Conservation (phyloP, 2,888 invertebrate genomes). For the Pachymerium ferrugineum region DNA sequence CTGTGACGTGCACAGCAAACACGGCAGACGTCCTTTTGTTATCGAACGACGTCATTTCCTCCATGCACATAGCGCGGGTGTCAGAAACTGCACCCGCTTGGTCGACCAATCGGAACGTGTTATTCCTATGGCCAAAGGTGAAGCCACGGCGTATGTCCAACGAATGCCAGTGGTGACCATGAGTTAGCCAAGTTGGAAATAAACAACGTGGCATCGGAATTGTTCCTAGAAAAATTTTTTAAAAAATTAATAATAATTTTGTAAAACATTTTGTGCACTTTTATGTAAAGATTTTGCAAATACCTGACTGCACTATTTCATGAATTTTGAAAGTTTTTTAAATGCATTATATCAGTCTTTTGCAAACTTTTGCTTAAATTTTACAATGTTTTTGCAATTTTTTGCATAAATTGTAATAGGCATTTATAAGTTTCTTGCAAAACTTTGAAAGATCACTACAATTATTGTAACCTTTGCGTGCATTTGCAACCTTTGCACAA, state of each 20-base stretch:
- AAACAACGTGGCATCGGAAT: conserved; percentile 69
- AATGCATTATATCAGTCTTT: no score
- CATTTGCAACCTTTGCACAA: no score
- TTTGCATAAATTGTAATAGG: no score
- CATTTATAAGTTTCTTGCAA: no score
- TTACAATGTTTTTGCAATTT: no score
- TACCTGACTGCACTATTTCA: no score
- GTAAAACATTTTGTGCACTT: no score
- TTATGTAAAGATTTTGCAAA: no score
- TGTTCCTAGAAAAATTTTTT: conserved; percentile 58
- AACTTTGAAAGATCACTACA: no score
- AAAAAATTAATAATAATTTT: conserved; percentile 32
- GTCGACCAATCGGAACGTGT: conserved; percentile 30
- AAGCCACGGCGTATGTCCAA: conserved; percentile 66
- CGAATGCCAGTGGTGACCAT: conserved; percentile 70
- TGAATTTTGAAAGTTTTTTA: no score
- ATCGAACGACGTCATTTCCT: conserved; percentile 7
- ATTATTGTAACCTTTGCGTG: no score
- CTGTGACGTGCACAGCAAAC: conserved; percentile 63
- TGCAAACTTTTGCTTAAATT: no score
- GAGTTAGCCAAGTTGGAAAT: conserved; percentile 72
- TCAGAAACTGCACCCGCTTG: conserved; percentile 29
- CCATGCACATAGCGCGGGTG: conserved; percentile 33
- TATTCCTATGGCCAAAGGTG: conserved; percentile 52
- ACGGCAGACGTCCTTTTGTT: conserved; percentile 52